phyloP scores from a whole-genome alignment of 1,140 invertebrate genomes.

The Lutraria rhynchaena region DNA sequence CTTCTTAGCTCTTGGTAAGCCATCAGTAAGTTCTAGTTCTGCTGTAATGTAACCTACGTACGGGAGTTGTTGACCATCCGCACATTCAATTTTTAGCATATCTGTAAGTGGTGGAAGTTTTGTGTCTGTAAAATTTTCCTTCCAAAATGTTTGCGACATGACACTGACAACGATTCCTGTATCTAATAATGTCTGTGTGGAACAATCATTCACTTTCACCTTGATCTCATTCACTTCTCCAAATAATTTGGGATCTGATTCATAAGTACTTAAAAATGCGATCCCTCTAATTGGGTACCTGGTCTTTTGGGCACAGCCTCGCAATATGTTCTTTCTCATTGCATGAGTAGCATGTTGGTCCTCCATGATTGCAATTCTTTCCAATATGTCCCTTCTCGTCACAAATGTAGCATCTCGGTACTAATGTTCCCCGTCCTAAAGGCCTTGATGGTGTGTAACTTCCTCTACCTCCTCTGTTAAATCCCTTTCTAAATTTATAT shows the following conservation, averaged over 20 bases:
- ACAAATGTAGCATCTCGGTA: too few species aligned
- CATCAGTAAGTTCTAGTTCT: background rate
- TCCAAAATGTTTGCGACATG: too few species aligned
- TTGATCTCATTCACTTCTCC: background rate
- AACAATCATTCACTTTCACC: background rate
- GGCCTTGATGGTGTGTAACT: too few species aligned
- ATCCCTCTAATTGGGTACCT: background rate
- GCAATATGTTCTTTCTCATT: background rate
- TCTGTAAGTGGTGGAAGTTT: background rate
- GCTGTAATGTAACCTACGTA: constrained; percentile 20
- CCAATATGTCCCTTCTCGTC: too few species aligned
- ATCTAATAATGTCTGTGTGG: constrained; percentile 6
- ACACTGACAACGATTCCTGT: constrained; percentile 18
- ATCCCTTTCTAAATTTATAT: too few species aligned
- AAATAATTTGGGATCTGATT: constrained; percentile 7
- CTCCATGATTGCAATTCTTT: too few species aligned
- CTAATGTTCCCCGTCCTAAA: too few species aligned
- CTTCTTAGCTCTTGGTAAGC: background rate
- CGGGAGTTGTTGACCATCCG: constrained; percentile 7
- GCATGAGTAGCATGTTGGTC: background rate
- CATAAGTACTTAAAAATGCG: background rate
- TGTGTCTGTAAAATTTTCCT: background rate
- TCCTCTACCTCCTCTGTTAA: too few species aligned
- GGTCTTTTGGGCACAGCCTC: background rate
- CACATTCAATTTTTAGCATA: constrained; percentile 26